Conservation (phyloP, 2,797 vertebrate genomes). For the Rhynchotus rufescens region DNA sequence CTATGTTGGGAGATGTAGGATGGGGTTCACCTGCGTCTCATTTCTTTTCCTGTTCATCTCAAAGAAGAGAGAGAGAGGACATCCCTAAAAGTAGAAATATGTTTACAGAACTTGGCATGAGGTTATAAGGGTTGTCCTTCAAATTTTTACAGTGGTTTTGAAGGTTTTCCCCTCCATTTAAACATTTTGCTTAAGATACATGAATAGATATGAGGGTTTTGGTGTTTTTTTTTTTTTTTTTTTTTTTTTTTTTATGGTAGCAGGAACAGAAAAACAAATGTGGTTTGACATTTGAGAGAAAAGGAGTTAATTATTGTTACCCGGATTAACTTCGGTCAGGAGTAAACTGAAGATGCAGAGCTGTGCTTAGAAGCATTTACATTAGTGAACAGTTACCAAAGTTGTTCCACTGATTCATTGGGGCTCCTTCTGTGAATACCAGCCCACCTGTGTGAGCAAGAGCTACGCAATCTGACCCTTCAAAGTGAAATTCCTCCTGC, state of each 20-base stretch:
- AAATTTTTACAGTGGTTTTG: background rate
- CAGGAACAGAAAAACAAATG: conserved; percentile 66
- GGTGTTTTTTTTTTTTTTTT: background rate
- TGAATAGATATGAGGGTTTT: background rate
- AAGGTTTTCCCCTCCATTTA: background rate
- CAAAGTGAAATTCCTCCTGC: conserved; percentile 59
- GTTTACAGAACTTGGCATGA: background rate
- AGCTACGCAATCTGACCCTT: background rate
- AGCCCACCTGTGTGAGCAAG: background rate
- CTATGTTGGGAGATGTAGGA: background rate
- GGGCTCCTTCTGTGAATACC: background rate
- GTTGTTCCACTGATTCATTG: conserved; percentile 36
- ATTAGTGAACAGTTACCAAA: background rate
- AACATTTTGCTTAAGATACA: conserved; percentile 7
- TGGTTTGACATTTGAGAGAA: conserved; percentile 75
- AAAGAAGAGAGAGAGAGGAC: background rate
- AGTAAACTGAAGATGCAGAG: conserved; percentile 52
- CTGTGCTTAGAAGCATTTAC: background rate
- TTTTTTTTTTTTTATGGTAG: background rate
- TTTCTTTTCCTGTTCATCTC: background rate
- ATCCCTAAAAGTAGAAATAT: background rate
- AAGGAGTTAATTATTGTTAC: conserved; percentile 60
- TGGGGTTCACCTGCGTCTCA: background rate
- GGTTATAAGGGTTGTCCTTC: background rate
- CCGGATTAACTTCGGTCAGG: conserved; percentile 60